Percentiles rank a stretch among this genome's conserved stretches.
Evolutionary conservation across 2,113 vertebrate species (phyloP).

Genomic region (Orycteropus afer): DNA sequence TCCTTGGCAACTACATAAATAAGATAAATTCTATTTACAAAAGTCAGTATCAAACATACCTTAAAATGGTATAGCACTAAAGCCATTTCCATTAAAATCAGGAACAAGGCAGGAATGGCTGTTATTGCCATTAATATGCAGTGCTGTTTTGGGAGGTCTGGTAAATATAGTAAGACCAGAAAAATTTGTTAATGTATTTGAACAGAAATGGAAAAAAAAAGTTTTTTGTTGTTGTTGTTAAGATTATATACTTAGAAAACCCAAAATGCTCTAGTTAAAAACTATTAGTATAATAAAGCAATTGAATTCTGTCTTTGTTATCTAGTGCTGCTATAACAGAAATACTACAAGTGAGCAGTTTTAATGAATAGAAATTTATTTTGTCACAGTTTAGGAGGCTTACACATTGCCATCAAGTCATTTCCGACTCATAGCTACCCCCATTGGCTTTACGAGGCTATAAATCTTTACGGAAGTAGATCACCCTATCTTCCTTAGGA

Average conservation of each 20-base stretch:
- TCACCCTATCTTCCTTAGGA: no score
- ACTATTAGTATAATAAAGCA: neutral
- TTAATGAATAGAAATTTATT: no score
- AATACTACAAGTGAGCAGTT: no score
- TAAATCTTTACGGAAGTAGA: no score
- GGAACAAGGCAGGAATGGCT: neutral
- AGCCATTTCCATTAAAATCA: no score
- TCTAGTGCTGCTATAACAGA: no score
- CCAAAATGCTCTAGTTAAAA: neutral
- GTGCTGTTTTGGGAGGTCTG: neutral
- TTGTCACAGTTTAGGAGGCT: no score
- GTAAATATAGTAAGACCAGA: neutral
- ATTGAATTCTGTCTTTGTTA: neutral
- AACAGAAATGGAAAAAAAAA: neutral
- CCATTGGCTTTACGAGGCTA: no score
- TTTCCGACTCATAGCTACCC: no score
- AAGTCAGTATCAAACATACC: neutral
- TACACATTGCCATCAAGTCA: no score
- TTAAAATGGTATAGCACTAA: neutral
- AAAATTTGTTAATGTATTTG: neutral
- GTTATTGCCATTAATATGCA: neutral
- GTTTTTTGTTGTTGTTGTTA: neutral
- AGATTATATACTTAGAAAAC: neutral
- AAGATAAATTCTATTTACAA: slow-evolving; percentile 16
- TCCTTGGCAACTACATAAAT: no score